phyloP scores from a whole-genome alignment of 2,888 invertebrate species.

The Clepsis dumicolana region DNA sequence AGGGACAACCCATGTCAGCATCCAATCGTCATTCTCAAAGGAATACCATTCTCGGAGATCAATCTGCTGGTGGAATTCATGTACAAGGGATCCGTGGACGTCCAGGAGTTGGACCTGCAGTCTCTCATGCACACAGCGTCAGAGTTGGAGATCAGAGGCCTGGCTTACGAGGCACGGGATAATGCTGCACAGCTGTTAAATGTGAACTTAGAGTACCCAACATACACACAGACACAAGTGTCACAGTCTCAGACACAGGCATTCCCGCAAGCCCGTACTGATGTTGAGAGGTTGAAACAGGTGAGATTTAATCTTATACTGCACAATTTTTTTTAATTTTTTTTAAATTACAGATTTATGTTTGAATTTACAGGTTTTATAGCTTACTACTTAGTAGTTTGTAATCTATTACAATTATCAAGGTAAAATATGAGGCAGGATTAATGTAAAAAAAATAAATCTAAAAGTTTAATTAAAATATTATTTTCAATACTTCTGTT shows the following conservation, averaged over 20 bases:
- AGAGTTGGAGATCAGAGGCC: slow-evolving; percentile 89
- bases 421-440: no score
- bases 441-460: no score
- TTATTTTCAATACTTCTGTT: no score
- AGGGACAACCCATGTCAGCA: slow-evolving; percentile 91
- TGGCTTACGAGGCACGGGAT: slow-evolving; percentile 86
- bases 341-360: no score
- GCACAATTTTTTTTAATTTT: not conserved
- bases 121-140: slow-evolving; percentile 89
- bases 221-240: slow-evolving; percentile 69
- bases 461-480: no score
- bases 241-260: slow-evolving; percentile 56
- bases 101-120: slow-evolving; percentile 87
- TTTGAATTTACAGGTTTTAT: not conserved
- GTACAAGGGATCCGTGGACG: slow-evolving; percentile 90
- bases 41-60: slow-evolving; percentile 88
- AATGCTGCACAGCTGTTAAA: slow-evolving; percentile 85
- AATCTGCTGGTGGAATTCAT: slow-evolving; percentile 89
- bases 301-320: slow-evolving; percentile 59
- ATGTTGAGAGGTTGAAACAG: slow-evolving; percentile 81
- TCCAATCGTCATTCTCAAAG: slow-evolving; percentile 90
- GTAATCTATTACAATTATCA: no score
- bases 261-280: slow-evolving; percentile 72
- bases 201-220: slow-evolving; percentile 82
- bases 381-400: no score